These are phyloP conservation scores for Oscheius sp. DNA, from an alignment of 2,888 invertebrate genomes.

Conservation along the genomic window DNA sequence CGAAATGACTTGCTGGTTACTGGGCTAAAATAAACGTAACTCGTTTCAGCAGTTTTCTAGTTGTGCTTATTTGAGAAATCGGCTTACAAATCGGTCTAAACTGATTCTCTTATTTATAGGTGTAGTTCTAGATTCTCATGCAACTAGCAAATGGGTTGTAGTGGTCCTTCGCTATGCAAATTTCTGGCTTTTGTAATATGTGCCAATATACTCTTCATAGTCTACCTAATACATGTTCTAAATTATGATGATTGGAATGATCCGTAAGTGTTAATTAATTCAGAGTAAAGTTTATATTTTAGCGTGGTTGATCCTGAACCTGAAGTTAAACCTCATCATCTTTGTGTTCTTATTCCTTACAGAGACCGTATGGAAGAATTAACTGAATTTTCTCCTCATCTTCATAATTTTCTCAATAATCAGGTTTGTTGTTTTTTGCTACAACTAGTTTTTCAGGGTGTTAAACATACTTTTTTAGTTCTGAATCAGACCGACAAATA, in stretches of 20 bases:
- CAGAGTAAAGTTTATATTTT: neutral
- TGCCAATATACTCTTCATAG: slow-evolving; percentile 16
- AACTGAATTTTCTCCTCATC: slow-evolving; percentile 78
- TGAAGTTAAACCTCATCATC: slow-evolving; percentile 62
- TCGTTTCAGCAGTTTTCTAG: too few relatives aligned
- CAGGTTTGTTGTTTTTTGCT: slow-evolving; percentile 25
- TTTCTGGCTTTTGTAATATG: slow-evolving; percentile 18
- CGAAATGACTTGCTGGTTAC: too few relatives aligned
- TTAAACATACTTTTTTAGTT: slow-evolving; percentile 78
- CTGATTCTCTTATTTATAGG: slow-evolving; percentile 11
- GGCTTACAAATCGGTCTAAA: neutral
- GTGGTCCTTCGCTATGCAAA: slow-evolving; percentile 20
- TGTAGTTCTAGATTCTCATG: neutral
- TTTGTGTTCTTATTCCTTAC: slow-evolving; percentile 93
- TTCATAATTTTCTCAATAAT: slow-evolving; percentile 76
- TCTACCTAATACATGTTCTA: slow-evolving; percentile 1
- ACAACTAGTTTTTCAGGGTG: slow-evolving; percentile 73
- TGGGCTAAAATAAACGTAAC: too few relatives aligned
- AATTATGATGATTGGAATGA: slow-evolving; percentile 16
- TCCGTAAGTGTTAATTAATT: neutral
- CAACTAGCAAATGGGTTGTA: slow-evolving; percentile 14
- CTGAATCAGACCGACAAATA: slow-evolving; percentile 79
- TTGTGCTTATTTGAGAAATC: neutral
- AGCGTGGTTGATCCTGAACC: slow-evolving; percentile 17
- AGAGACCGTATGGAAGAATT: slow-evolving; percentile 95